phyloP scores from a whole-genome alignment of 2,113 vertebrate species.

The Dasyprocta punctata region DNA sequence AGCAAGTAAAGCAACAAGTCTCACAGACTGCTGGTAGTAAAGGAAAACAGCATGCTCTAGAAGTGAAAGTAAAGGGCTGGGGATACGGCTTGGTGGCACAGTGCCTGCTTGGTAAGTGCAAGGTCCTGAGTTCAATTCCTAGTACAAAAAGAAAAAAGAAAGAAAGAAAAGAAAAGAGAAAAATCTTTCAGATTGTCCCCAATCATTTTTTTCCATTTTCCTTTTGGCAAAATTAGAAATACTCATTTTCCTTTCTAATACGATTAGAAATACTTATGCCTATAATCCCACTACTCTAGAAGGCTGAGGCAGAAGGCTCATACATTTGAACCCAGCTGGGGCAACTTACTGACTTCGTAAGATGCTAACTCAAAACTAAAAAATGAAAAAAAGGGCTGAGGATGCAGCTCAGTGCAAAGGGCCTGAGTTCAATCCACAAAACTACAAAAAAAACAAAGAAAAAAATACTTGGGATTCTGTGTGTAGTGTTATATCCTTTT shows the following conservation, averaged over 20 bases:
- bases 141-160: background rate
- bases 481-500: background rate
- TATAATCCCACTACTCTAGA: background rate
- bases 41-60: background rate
- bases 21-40: background rate
- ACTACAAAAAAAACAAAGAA: background rate
- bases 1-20: background rate
- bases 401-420: background rate
- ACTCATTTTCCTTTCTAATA: background rate
- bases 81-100: no score
- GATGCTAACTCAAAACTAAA: background rate
- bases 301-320: background rate
- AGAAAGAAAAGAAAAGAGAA: background rate
- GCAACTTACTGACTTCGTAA: background rate
- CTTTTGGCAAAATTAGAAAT: constrained; percentile 47
- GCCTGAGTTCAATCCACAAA: background rate
- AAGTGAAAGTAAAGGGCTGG: no score
- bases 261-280: constrained; percentile 13
- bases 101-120: no score
- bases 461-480: background rate
- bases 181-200: background rate
- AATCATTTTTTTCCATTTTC: constrained; percentile 28
- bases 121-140: no score
- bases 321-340: background rate
- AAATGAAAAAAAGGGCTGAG: background rate